A percentile compares a stretch with the other conserved stretches of the same genome.
phyloP scores from a whole-genome alignment of 2,797 vertebrate genomes.

The Eupleurogrammus muticus region DNA sequence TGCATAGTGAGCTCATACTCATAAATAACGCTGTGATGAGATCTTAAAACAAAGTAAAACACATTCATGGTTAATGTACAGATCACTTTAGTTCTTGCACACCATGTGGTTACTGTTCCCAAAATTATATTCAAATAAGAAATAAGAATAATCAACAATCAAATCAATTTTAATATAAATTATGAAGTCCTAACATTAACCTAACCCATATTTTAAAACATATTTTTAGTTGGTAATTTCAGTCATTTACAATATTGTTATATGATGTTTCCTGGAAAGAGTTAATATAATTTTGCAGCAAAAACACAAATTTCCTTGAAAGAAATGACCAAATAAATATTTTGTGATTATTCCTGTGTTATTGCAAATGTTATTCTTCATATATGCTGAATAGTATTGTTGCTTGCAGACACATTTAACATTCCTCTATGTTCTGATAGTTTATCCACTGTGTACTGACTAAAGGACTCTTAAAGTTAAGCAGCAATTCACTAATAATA shows the following conservation, averaged over 20 bases:
- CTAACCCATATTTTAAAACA: too few species aligned
- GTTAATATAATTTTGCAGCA: constrained; percentile 20
- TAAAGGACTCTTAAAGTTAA: constrained; percentile 12
- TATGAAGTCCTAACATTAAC: too few species aligned
- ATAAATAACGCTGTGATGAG: too few species aligned
- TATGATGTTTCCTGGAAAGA: neutral
- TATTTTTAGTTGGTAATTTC: neutral
- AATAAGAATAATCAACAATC: too few species aligned
- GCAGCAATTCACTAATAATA: constrained; percentile 1
- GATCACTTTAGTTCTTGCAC: too few species aligned
- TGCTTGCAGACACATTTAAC: neutral
- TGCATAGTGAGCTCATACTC: too few species aligned
- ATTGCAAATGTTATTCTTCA: constrained; percentile 4
- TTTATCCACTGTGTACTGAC: constrained; percentile 1
- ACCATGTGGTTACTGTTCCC: too few species aligned
- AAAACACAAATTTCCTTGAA: neutral
- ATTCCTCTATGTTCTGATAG: constrained; percentile 11
- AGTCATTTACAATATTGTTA: constrained; percentile 6
- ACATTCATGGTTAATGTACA: too few species aligned
- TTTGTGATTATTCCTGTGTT: constrained; percentile 14
- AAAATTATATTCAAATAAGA: too few species aligned
- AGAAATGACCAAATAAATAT: constrained; percentile 19
- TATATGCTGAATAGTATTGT: constrained; percentile 9
- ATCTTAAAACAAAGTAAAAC: too few species aligned
- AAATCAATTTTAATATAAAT: too few species aligned